Conservation (phyloP, 1,140 invertebrate species). For the Lucilia sericata region DNA sequence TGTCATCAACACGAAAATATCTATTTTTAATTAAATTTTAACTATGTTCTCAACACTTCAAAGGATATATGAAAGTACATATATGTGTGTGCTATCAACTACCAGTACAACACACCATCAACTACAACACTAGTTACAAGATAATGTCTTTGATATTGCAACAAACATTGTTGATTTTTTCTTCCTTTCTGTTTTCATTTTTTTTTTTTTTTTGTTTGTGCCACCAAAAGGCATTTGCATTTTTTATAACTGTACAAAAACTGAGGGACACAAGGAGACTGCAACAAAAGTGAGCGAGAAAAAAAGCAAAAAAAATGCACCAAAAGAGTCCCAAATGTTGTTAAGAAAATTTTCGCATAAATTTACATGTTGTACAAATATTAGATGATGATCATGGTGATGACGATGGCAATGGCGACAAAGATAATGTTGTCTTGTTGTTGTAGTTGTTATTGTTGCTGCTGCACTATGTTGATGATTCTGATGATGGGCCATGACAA, state of each 20-base stretch:
- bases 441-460: neutral
- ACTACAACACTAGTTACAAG: neutral
- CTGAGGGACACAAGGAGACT: too few relatives aligned
- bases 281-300: neutral
- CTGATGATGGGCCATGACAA: slow-evolving; percentile 21
- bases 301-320: neutral
- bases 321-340: slow-evolving; percentile 27
- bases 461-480: neutral
- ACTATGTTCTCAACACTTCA: slow-evolving; percentile 6
- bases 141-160: neutral
- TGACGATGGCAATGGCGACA: neutral
- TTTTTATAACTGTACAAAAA: neutral
- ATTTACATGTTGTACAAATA: slow-evolving; percentile 34
- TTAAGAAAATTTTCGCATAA: slow-evolving; percentile 33
- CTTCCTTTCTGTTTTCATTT: too few relatives aligned
- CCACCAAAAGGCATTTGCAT: slow-evolving; percentile 1
- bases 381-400: slow-evolving; percentile 26
- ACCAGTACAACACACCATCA: neutral
- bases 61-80: neutral
- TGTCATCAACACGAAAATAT: neutral
- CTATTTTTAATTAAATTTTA: slow-evolving; percentile 28
- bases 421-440: neutral
- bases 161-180: neutral
- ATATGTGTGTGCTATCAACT: neutral
- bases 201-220: neutral